Conservation (phyloP, 2,113 vertebrate genomes). For the Pollachius pollachius region DNA sequence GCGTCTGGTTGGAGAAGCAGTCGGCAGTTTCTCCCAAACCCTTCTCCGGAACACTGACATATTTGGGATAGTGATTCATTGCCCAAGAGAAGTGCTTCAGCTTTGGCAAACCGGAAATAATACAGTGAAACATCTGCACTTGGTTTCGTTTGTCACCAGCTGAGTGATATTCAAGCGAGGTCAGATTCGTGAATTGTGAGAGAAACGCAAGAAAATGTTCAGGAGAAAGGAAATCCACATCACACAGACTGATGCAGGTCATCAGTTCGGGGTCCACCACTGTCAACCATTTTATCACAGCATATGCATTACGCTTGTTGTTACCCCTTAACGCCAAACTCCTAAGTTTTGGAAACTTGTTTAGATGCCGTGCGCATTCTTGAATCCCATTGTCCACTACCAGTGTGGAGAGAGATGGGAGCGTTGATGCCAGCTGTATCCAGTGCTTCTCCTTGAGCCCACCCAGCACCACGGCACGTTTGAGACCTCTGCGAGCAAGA, state of each 20-base stretch:
- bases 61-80: background rate
- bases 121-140: background rate
- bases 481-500: slow-evolving; percentile 43
- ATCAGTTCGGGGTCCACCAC: slow-evolving; percentile 28
- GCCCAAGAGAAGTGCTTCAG: slow-evolving; percentile 51
- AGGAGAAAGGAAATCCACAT: background rate
- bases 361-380: slow-evolving; percentile 6
- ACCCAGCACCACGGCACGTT: slow-evolving; percentile 34
- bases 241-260: slow-evolving; percentile 53
- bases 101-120: slow-evolving; percentile 31
- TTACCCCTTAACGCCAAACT: slow-evolving; percentile 38
- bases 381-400: slow-evolving; percentile 12
- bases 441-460: slow-evolving; percentile 22
- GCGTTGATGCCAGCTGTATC: slow-evolving; percentile 18
- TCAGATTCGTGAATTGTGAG: slow-evolving; percentile 37
- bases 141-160: background rate
- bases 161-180: slow-evolving; percentile 41
- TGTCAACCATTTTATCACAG: background rate
- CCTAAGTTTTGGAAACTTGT: slow-evolving; percentile 30
- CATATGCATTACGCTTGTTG: background rate
- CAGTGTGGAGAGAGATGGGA: slow-evolving; percentile 40
- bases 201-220: background rate
- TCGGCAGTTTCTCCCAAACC: background rate
- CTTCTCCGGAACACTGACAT: background rate
- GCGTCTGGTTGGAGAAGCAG: background rate